These are phyloP conservation scores for Clamator glandarius DNA, from an alignment of 2,797 vertebrate species.

Conservation along the genomic window DNA sequence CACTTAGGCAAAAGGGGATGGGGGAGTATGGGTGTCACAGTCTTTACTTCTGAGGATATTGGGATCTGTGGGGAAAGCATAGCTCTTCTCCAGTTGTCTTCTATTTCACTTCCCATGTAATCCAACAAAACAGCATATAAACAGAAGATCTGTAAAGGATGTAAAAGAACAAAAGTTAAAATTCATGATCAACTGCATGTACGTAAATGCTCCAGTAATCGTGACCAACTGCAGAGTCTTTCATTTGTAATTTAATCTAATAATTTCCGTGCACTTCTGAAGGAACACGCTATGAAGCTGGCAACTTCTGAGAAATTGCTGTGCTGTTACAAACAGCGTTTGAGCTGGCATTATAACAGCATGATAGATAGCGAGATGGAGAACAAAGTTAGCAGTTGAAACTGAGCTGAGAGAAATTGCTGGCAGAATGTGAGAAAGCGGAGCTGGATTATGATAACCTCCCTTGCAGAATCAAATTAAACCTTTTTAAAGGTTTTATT, in stretches of 20 bases:
- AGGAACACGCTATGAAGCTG: constrained; percentile 58
- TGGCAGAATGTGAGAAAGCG: constrained; percentile 19
- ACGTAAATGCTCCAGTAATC: constrained; percentile 50
- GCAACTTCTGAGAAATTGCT: constrained; percentile 69
- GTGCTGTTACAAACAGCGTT: constrained; percentile 57
- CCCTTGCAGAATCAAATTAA: constrained; percentile 66
- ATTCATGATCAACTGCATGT: constrained; percentile 27
- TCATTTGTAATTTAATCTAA: constrained; percentile 78
- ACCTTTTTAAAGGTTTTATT: constrained; percentile 56
- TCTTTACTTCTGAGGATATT: neutral
- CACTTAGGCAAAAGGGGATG: neutral
- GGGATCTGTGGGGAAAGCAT: neutral
- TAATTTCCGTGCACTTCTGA: constrained; percentile 75
- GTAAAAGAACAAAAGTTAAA: constrained; percentile 16
- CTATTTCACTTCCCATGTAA: neutral
- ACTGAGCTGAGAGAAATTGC: constrained; percentile 48
- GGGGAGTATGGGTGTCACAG: neutral
- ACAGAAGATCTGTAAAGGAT: neutral
- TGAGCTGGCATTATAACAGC: constrained; percentile 74
- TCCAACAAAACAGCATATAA: neutral
- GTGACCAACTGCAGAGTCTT: constrained; percentile 67
- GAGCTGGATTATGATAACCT: constrained; percentile 62
- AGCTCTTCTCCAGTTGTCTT: neutral
- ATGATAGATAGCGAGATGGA: constrained; percentile 46
- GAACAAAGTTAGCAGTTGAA: constrained; percentile 60